Percentiles rank a stretch among this genome's conserved stretches.
Evolutionary conservation across 2,113 vertebrate species (phyloP).

Genomic region (Serranochromis macrocephalus): DNA sequence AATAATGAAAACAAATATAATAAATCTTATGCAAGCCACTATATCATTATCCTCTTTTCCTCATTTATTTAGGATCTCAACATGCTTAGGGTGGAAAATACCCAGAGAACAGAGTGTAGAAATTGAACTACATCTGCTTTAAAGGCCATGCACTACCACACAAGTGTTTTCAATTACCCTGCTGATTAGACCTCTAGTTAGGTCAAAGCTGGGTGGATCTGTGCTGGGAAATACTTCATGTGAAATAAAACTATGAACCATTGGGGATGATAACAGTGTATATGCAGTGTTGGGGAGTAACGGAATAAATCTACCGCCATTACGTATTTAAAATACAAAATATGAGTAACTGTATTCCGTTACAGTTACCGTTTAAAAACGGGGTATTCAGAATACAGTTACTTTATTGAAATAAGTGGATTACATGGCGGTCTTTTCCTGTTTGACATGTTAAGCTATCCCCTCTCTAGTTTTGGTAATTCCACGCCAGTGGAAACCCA

Average conservation of each 20-base stretch:
- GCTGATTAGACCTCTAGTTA: neutral
- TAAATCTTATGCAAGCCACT: neutral
- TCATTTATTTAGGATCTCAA: neutral
- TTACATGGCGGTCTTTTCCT: accelerated
- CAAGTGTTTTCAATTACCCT: neutral
- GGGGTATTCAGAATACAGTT: neutral
- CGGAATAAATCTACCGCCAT: neutral
- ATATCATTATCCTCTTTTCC: neutral
- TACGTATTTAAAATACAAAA: neutral
- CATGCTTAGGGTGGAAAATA: neutral
- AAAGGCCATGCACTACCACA: neutral
- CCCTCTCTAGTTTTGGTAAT: neutral
- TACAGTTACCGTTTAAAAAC: neutral
- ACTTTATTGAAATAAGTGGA: neutral
- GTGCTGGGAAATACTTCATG: neutral
- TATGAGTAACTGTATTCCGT: neutral
- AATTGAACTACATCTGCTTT: neutral
- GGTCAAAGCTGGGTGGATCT: neutral
- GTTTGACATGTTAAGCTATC: neutral
- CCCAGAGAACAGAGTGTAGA: neutral
- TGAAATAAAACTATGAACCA: neutral
- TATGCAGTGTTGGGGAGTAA: neutral
- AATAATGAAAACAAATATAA: neutral
- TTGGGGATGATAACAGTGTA: neutral
- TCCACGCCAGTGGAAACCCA: neutral